Percentiles rank a stretch among this genome's conserved stretches.
Evolutionary conservation across 2,113 vertebrate genomes (phyloP).

Genomic region (Dicentrarchus labrax): DNA sequence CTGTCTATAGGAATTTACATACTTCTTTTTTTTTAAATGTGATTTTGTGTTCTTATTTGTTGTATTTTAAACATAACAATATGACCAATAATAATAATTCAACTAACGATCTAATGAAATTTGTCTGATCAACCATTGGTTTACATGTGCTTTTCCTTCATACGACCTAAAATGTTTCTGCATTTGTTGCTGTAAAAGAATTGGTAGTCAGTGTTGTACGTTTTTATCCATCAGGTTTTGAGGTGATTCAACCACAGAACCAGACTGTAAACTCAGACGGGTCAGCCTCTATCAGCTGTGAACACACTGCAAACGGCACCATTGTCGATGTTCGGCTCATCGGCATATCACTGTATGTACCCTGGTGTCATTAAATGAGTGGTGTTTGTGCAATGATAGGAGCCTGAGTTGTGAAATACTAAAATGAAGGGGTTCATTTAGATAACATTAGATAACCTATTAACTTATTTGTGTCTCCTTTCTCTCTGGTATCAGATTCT

Average conservation of each 20-base stretch:
- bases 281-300: conserved; percentile 33
- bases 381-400: background rate
- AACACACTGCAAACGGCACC: accelerated
- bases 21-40: background rate
- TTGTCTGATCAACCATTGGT: background rate
- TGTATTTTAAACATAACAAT: background rate
- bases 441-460: too few species aligned
- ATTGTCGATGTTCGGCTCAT: conserved; percentile 33
- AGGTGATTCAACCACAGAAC: conserved; percentile 28
- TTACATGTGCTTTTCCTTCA: background rate
- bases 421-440: background rate
- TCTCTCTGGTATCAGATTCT: too few species aligned
- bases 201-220: background rate
- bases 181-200: background rate
- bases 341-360: background rate
- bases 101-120: background rate
- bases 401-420: background rate
- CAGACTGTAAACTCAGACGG: background rate
- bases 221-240: conserved; percentile 9
- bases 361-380: background rate
- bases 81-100: background rate
- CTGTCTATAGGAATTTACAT: too few species aligned
- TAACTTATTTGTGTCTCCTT: too few species aligned
- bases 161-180: background rate
- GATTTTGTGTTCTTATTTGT: background rate